Evolutionary conservation across 2,797 vertebrate genomes (phyloP), one percentile per base, ranked within the genome.

Genomic region (Sebastolobus altivelis): DNA sequence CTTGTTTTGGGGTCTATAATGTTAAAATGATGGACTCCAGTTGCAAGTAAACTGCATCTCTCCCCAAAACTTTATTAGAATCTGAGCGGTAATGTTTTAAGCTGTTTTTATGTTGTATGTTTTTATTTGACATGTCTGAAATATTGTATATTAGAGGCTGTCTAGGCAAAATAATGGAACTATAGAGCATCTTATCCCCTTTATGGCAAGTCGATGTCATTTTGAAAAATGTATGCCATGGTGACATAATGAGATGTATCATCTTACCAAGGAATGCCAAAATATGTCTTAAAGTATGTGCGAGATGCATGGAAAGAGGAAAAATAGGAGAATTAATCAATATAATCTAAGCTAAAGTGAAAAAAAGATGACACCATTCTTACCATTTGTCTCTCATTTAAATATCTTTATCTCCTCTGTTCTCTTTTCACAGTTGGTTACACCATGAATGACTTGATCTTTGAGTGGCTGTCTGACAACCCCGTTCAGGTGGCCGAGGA

Each of bases 401-500:
- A 40, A 73, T 22, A 31, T 72, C 27, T 70, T 59, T 43, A 46
- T 79, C 49, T 72, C 63, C 68, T 49, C 31, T 79, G 58, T 49
- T 83, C 62, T 85, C 54, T 80, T 75, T 84, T 83, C 73, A 74
- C 94, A 99, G 98, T 99, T 88, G 98, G 98, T 86, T 99, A 99
- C 92, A 99, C 97, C 79, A 99, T 99, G 98, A 97, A 98, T 2
- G 98, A 98, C 93, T 93, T 99, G 88, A 96, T 98, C 93, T 99
- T 99, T 13, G 95, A 99, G 94, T 98, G 97, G 98, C 92, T 98
- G 86, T 95, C 96, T 77, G 96, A 97, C 62, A 97, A 95, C 68
- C 97, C 97, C 0, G 97, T 99, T 86, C 97, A 99, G 87, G 98
- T 99, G 80, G 97, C 98, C 18, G 97, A 99, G 29, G 97, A 97